These are phyloP conservation scores for Cephus spinipes DNA, from an alignment of 2,888 invertebrate species.

Conservation along the genomic window DNA sequence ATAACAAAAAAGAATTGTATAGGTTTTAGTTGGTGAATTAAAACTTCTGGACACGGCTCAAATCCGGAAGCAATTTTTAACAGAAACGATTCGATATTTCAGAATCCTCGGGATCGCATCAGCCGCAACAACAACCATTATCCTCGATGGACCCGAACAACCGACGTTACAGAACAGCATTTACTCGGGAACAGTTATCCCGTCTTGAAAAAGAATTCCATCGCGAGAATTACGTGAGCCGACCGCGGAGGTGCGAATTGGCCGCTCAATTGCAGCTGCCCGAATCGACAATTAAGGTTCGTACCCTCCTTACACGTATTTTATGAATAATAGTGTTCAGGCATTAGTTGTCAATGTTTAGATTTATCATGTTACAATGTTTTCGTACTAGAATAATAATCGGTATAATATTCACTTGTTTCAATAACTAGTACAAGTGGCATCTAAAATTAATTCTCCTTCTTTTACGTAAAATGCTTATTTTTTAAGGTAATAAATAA, in stretches of 20 bases:
- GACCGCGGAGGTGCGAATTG: conserved; percentile 94
- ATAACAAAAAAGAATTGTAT: background rate
- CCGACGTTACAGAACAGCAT: conserved; percentile 95
- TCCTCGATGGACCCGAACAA: conserved; percentile 73
- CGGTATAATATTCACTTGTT: background rate
- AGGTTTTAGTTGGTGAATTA: too few species aligned
- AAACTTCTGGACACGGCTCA: too few species aligned
- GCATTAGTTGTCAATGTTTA: too few species aligned
- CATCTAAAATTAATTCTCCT: background rate
- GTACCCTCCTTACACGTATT: conserved; percentile 22
- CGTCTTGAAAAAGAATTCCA: conserved; percentile 96
- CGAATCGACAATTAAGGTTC: conserved; percentile 98
- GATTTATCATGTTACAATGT: too few species aligned
- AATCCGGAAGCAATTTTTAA: background rate
- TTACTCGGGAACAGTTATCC: conserved; percentile 92
- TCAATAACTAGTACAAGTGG: background rate
- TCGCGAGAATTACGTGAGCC: conserved; percentile 97
- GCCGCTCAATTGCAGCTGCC: conserved; percentile 93
- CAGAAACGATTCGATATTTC: background rate
- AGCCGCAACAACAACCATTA: conserved; percentile 34
- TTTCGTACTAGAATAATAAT: background rate
- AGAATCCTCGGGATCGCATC: conserved; percentile 30
- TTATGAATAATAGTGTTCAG: background rate
- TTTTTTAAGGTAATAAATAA: too few species aligned
- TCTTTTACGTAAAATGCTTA: background rate